These are phyloP conservation scores for Myioborus miniatus DNA, from an alignment of 2,797 vertebrate genomes.

Conservation along the genomic window DNA sequence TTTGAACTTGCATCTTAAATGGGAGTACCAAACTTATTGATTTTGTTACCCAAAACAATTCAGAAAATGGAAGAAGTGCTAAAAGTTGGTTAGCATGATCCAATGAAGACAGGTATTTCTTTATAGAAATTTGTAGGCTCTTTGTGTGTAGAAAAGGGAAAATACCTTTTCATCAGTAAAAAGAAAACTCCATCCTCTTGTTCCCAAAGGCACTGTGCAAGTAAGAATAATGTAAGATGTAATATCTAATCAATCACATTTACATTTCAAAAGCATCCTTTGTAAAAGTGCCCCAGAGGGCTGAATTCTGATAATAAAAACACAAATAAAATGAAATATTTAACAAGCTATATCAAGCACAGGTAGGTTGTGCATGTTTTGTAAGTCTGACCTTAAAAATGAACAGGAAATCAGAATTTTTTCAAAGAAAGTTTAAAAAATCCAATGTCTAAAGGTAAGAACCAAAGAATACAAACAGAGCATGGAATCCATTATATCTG, in stretches of 20 bases:
- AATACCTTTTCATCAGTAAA: constrained; percentile 35
- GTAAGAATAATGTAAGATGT: constrained; percentile 52
- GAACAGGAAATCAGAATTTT: neutral
- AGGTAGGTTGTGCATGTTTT: neutral
- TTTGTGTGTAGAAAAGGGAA: neutral
- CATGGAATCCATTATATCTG: neutral
- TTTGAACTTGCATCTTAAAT: neutral
- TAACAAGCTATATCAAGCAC: constrained; percentile 37
- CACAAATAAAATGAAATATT: constrained; percentile 58
- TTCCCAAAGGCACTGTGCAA: constrained; percentile 54
- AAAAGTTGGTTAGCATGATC: neutral
- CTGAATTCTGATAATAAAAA: constrained; percentile 50
- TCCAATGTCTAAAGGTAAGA: neutral
- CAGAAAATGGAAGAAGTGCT: neutral
- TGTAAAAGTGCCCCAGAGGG: neutral
- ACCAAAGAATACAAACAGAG: neutral
- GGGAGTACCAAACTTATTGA: neutral
- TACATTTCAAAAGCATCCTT: constrained; percentile 63
- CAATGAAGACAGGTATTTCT: neutral
- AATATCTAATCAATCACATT: constrained; percentile 69
- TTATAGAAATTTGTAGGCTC: neutral
- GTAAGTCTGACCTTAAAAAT: constrained; percentile 30
- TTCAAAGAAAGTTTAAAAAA: neutral
- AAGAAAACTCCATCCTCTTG: constrained; percentile 35
- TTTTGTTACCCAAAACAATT: neutral